A percentile compares a stretch with the other conserved stretches of the same genome.
Evolutionary conservation across 2,113 vertebrate species (phyloP).

Genomic region (Kryptolebias marmoratus): DNA sequence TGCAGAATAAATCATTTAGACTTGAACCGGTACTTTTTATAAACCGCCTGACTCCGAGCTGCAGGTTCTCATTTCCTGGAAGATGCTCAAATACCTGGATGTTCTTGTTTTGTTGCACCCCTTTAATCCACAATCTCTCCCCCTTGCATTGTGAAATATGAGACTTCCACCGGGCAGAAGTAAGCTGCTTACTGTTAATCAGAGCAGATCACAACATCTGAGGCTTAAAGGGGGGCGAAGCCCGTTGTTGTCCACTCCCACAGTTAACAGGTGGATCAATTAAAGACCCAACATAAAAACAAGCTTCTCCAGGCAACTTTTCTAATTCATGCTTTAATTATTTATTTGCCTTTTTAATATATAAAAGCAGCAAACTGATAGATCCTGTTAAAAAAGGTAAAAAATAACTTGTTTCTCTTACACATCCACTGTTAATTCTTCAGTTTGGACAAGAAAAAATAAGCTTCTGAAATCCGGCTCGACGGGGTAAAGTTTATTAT

Average conservation of each 20-base stretch:
- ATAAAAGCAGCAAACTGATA: no score
- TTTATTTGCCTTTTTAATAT: no score
- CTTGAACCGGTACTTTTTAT: no score
- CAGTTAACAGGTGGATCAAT: constrained; percentile 32
- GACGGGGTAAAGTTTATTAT: neutral
- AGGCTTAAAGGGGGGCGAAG: constrained; percentile 56
- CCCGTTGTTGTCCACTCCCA: constrained; percentile 55
- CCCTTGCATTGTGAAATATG: constrained; percentile 40
- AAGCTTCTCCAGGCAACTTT: neutral
- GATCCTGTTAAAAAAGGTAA: no score
- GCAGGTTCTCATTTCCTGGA: constrained; percentile 15
- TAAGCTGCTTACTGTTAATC: constrained; percentile 78
- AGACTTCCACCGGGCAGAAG: constrained; percentile 21
- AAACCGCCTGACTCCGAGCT: constrained; percentile 8
- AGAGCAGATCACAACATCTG: constrained; percentile 65
- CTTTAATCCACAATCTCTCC: constrained; percentile 40
- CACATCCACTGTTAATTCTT: neutral
- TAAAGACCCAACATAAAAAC: neutral
- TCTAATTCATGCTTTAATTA: neutral
- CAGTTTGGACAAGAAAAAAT: constrained; percentile 18
- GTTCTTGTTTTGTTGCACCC: constrained; percentile 38
- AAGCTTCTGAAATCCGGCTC: constrained; percentile 1
- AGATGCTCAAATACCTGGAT: constrained; percentile 41
- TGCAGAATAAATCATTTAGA: no score
- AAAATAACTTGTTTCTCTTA: no score